These are phyloP conservation scores for Mastomys coucha DNA, from an alignment of 2,113 vertebrate species.

Conservation along the genomic window DNA sequence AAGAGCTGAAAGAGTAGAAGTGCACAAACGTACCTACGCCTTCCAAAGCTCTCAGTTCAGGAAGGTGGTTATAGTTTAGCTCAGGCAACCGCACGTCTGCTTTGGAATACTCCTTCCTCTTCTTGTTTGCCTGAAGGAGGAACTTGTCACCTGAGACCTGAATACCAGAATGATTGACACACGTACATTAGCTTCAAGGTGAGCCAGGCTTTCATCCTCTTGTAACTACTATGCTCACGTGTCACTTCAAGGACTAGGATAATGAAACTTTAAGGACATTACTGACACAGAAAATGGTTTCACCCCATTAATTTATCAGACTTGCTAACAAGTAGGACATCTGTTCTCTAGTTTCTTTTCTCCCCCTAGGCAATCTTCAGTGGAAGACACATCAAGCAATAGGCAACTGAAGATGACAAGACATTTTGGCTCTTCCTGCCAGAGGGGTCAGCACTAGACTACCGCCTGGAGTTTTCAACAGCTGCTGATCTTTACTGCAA, in stretches of 20 bases:
- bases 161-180: slow-evolving; percentile 49
- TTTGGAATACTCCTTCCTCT: slow-evolving; percentile 85
- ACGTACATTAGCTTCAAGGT: slow-evolving; percentile 49
- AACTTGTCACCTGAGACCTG: slow-evolving; percentile 86
- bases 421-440: neutral
- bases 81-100: slow-evolving; percentile 86
- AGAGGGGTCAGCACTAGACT: neutral
- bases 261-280: slow-evolving; percentile 26
- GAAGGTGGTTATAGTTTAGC: slow-evolving; percentile 84
- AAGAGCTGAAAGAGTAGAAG: neutral
- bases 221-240: slow-evolving; percentile 35
- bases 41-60: slow-evolving; percentile 86
- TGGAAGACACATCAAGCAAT: neutral
- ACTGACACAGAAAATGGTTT: slow-evolving; percentile 16
- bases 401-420: neutral
- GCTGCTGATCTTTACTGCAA: neutral
- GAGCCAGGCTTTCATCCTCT: neutral
- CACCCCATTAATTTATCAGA: neutral
- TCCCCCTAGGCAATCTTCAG: neutral
- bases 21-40: slow-evolving; percentile 71
- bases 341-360: neutral
- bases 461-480: neutral
- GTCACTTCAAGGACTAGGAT: neutral
- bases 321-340: neutral
- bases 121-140: slow-evolving; percentile 83